Evolutionary conservation across 2,113 vertebrate genomes (phyloP).

Genomic region (Sus scrofa): DNA sequence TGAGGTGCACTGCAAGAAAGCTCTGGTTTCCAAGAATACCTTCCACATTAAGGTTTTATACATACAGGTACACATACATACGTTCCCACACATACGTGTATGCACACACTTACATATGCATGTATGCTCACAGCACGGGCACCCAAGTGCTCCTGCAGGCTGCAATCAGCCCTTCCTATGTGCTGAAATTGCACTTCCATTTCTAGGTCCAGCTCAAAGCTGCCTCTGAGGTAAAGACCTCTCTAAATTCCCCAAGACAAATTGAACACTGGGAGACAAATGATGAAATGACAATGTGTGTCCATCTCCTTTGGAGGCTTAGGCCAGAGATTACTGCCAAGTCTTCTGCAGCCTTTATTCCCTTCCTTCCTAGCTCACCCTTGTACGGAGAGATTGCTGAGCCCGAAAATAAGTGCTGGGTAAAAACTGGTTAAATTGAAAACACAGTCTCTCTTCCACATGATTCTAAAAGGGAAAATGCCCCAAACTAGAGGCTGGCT

Average conservation of each 20-base stretch:
- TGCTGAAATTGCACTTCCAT: neutral
- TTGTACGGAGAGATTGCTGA: neutral
- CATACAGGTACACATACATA: neutral
- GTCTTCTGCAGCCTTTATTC: neutral
- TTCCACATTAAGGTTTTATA: neutral
- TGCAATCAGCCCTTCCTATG: neutral
- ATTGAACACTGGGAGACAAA: neutral
- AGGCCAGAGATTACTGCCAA: neutral
- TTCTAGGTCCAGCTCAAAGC: conserved; percentile 32
- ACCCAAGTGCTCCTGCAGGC: neutral
- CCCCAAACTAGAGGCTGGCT: neutral
- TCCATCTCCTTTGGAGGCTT: neutral
- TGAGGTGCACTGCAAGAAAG: neutral
- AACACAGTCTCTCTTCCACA: neutral
- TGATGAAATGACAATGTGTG: neutral
- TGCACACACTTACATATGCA: neutral
- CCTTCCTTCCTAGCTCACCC: neutral
- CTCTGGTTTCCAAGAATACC: conserved; percentile 28
- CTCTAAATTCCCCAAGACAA: conserved; percentile 26
- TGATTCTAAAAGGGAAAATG: conserved; percentile 12
- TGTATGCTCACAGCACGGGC: neutral
- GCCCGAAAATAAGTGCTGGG: neutral
- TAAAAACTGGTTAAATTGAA: neutral
- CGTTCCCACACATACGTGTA: neutral
- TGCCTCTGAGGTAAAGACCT: neutral